A percentile compares a stretch with the other conserved stretches of the same genome.
These are phyloP conservation scores for Rana temporaria DNA, from an alignment of 2,113 vertebrate species.

Conservation along the genomic window DNA sequence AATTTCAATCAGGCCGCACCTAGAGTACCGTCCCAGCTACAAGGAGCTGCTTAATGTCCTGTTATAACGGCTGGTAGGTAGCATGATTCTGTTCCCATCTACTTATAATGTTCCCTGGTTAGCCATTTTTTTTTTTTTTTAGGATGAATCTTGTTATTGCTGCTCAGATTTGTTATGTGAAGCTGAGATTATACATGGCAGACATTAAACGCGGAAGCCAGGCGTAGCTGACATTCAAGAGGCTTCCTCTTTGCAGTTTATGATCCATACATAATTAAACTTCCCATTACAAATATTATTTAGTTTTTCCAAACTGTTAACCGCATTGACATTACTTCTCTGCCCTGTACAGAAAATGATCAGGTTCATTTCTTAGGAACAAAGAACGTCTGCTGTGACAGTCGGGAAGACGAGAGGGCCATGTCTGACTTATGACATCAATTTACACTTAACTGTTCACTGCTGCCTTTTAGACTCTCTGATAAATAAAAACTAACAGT, in stretches of 20 bases:
- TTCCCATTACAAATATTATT: constrained; percentile 54
- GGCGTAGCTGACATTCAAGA: constrained; percentile 19
- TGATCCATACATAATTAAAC: constrained; percentile 50
- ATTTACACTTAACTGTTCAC: background rate
- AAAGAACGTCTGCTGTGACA: constrained; percentile 14
- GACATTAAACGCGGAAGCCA: constrained; percentile 27
- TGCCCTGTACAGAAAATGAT: constrained; percentile 36
- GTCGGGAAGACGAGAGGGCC: background rate
- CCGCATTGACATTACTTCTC: constrained; percentile 33
- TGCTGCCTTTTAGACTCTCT: no score
- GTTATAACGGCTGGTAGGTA: background rate
- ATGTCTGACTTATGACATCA: constrained; percentile 4
- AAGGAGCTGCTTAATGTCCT: background rate
- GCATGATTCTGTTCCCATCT: background rate
- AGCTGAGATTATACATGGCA: constrained; percentile 29
- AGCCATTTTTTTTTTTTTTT: background rate
- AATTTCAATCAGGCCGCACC: no score
- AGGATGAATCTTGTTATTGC: background rate
- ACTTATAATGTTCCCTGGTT: background rate
- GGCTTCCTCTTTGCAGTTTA: constrained; percentile 16
- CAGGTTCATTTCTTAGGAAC: constrained; percentile 27
- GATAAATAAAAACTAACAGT: no score
- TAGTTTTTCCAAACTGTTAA: constrained; percentile 54
- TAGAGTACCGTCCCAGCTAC: background rate
- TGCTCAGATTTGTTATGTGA: constrained; percentile 35